phyloP scores from a whole-genome alignment of 92 coral and sea anemone genomes.

The Plumapathes pennacea region DNA sequence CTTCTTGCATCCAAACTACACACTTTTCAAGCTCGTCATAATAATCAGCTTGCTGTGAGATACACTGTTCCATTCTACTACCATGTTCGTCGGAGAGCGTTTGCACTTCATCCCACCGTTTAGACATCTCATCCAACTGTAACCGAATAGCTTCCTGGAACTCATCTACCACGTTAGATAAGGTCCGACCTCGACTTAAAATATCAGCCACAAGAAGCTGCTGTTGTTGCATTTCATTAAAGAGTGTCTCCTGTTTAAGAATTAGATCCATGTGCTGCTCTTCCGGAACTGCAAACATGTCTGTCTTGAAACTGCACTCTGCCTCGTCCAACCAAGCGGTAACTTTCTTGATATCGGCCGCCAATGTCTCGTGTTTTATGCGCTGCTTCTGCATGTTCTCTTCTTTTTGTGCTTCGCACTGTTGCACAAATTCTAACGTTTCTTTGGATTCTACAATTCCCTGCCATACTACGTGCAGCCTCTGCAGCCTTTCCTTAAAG shows the following conservation, averaged over 20 bases:
- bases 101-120: conserved; percentile 72
- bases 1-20: conserved; percentile 89
- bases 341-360: conserved; percentile 46
- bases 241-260: conserved; percentile 72
- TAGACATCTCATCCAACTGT: conserved; percentile 58
- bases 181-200: conserved; percentile 40
- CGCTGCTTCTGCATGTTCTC: conserved; percentile 35
- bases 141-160: conserved; percentile 32
- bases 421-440: conserved; percentile 53
- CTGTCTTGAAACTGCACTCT: conserved; percentile 59
- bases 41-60: conserved; percentile 81
- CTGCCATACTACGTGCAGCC: conserved; percentile 68
- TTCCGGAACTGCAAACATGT: conserved; percentile 90
- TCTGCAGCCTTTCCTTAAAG: conserved; percentile 64
- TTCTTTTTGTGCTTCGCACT: conserved; percentile 26
- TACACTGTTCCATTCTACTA: conserved; percentile 80
- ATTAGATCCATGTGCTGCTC: conserved; percentile 83
- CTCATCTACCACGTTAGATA: conserved; percentile 48
- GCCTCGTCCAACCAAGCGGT: conserved; percentile 75
- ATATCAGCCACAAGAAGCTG: conserved; percentile 49
- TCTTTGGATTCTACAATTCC: conserved; percentile 58
- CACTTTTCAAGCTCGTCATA: conserved; percentile 84
- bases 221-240: conserved; percentile 68
- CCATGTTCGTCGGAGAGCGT: conserved; percentile 64
- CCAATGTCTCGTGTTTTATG: conserved; percentile 36